These are phyloP conservation scores for Arctopsyche grandis DNA, from an alignment of 1,140 invertebrate species.

Conservation along the genomic window DNA sequence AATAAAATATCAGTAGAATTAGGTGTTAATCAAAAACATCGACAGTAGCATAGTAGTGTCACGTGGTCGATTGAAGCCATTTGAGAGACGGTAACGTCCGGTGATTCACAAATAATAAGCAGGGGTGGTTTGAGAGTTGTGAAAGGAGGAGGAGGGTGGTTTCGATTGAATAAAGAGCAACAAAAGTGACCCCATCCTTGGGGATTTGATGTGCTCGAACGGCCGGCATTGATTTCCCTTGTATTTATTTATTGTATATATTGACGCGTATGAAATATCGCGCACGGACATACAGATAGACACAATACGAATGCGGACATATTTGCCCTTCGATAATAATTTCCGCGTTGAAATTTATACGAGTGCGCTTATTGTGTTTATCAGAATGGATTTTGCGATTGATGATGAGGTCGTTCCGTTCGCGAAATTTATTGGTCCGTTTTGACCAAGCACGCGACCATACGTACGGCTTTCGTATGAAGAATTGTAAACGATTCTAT, in stretches of 20 bases:
- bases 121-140: background rate
- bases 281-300: background rate
- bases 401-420: background rate
- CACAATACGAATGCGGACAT: background rate
- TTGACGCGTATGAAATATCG: constrained; percentile 17
- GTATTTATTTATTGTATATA: constrained; percentile 31
- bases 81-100: background rate
- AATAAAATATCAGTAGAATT: too few species aligned
- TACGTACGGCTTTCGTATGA: too few species aligned
- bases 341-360: background rate
- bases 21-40: too few species aligned
- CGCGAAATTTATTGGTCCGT: too few species aligned
- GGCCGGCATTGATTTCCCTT: constrained; percentile 25
- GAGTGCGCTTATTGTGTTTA: background rate
- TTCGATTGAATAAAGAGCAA: constrained; percentile 46
- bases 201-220: constrained; percentile 35
- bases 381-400: background rate
- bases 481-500: too few species aligned
- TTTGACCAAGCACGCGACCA: too few species aligned
- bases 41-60: too few species aligned
- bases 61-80: background rate
- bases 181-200: constrained; percentile 40
- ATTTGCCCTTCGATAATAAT: background rate
- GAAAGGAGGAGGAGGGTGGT: background rate
- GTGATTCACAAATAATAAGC: constrained; percentile 27